Base-by-base conservation (phyloP, 2,113 vertebrate species). In the Morphnarchus princeps region DNA sequence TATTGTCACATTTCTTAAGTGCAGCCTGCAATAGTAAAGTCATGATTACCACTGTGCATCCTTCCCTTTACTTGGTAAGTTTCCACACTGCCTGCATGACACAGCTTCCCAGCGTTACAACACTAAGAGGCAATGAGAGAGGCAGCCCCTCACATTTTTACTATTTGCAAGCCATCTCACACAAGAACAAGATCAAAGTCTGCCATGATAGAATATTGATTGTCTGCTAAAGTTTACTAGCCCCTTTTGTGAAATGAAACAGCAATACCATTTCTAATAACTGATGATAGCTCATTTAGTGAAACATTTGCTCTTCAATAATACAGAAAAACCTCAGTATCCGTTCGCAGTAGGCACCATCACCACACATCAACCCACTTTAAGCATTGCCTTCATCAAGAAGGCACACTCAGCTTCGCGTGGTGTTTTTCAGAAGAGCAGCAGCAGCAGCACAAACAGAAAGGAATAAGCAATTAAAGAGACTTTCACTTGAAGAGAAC, bases 281-380 rank as follows among this genome's bases (percentile, higher is more conserved):
- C 18, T 28, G 32, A 34, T 4, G 7, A 6, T 32, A 11, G 3
- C 17, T 24, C 62, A 62, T 17, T 6, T 32, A 25, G 22, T 1
- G n/a, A 49, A 8, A 18, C 19, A 13, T n/a, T 8, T 61, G 29
- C 11, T 17, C 55, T 50, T 36, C 11, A n/a, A 5, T 1, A 5
- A n/a, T 1, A 50, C 4, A 38, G 31, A 43, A 31, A 15, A 34
- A 15, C 4, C 28, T 32, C 26, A 6, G 24, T 4, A 14, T 4
- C 32, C 36, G 14, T 22, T 43, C 1, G 0, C 54, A 32, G 21
- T 3, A 15, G 9, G 54, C 45, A 40, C 16, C 0, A 0, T 1
- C 31, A 13, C 0, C 7, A 21, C 18, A 28, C 32, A 43, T 8
- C 9, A 29, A 10, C 6, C 7, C 22, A 6, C 34, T 21, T 29